Conservation (phyloP, 2,113 vertebrate species). For the Sminthopsis crassicaudata region DNA sequence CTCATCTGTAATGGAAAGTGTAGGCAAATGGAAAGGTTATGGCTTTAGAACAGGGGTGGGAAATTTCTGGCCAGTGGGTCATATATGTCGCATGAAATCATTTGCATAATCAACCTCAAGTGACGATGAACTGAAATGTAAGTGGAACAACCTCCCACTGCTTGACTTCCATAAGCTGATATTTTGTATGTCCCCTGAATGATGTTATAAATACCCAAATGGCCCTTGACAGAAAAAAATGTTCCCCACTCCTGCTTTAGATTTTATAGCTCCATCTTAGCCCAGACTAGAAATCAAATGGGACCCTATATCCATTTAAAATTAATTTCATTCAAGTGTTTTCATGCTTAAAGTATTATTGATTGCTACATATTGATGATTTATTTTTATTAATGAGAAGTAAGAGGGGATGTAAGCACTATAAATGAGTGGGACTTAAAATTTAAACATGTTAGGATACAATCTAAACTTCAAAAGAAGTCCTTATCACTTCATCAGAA, state of each 20-base stretch:
- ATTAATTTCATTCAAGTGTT: constrained; percentile 14
- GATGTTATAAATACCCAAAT: no score
- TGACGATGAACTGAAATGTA: no score
- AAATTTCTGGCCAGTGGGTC: no score
- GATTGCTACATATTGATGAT: no score
- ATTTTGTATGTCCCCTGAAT: no score
- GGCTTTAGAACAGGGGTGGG: no score
- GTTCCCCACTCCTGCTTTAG: neutral
- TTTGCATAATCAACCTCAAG: no score
- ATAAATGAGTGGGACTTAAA: neutral
- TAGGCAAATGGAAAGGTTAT: neutral
- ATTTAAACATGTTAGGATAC: neutral
- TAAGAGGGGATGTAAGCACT: neutral
- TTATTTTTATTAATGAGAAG: neutral
- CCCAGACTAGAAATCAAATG: neutral
- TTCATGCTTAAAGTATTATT: constrained; percentile 17
- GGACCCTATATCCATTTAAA: neutral
- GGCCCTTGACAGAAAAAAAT: no score
- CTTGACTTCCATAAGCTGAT: no score
- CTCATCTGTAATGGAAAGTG: neutral
- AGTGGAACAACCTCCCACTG: no score
- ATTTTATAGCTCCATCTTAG: neutral
- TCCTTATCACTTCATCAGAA: neutral
- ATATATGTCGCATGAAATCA: no score
- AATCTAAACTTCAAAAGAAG: neutral